Evolutionary conservation across 2,113 vertebrate species (phyloP).

Genomic region (Synodontis membranacea): DNA sequence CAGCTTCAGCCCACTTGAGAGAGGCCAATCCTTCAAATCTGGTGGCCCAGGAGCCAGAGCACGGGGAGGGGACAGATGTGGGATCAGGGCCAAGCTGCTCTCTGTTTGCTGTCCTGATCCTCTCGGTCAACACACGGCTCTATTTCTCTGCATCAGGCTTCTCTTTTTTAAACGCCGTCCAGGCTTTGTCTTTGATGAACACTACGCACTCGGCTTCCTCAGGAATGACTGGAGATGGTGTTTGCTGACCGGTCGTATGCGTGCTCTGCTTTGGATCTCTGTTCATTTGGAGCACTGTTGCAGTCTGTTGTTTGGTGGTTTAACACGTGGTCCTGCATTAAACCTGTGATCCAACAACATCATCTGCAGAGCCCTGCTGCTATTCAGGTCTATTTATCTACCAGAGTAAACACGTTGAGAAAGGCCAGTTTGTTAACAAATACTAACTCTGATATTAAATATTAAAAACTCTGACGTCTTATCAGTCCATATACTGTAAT

Average conservation of each 20-base stretch:
- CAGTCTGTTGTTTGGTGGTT: conserved; percentile 33
- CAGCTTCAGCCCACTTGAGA: conserved; percentile 70
- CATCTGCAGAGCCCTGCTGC: neutral
- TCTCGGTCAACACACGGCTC: conserved; percentile 69
- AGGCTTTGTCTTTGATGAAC: conserved; percentile 67
- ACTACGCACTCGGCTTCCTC: conserved; percentile 56
- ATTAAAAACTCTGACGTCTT: too few relatives aligned
- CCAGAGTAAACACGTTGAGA: neutral
- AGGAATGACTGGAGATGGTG: conserved; percentile 57
- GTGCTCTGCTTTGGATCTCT: conserved; percentile 33
- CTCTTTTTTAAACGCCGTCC: conserved; percentile 60
- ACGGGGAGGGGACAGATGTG: conserved; percentile 68
- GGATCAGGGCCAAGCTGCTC: conserved; percentile 65
- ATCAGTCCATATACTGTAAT: too few relatives aligned
- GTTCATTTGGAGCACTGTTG: conserved; percentile 29
- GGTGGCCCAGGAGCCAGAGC: conserved; percentile 52
- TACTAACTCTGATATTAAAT: neutral
- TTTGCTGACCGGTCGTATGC: conserved; percentile 61
- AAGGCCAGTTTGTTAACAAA: neutral
- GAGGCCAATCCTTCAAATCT: conserved; percentile 64
- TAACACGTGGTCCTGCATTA: neutral
- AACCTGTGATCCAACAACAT: neutral
- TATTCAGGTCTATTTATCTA: neutral
- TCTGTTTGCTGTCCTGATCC: conserved; percentile 68
- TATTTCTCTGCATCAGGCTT: conserved; percentile 54